phyloP scores from a whole-genome alignment of 2,113 vertebrate genomes.

The Muntiacus reevesi region DNA sequence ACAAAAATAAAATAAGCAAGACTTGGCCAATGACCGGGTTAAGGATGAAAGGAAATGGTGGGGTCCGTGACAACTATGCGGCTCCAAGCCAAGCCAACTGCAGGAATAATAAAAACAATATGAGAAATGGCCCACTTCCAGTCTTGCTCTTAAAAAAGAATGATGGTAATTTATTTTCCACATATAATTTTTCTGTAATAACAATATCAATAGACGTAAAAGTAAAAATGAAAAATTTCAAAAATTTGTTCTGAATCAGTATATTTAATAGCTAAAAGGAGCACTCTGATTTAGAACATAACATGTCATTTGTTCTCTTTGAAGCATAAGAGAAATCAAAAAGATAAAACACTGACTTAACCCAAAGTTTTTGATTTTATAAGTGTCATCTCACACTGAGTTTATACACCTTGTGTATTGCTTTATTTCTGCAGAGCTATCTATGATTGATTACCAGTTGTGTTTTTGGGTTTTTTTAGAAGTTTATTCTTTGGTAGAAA shows the following conservation, averaged over 20 bases:
- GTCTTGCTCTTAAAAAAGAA: not conserved
- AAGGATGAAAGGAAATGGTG: not conserved
- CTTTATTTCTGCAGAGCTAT: not conserved
- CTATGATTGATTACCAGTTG: not conserved
- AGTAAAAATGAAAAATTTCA: not conserved
- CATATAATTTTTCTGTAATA: not conserved
- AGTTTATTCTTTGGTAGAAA: not conserved
- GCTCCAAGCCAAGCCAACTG: not conserved
- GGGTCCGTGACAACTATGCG: not conserved
- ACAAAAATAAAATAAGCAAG: not conserved
- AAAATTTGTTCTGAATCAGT: not conserved
- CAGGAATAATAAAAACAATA: not conserved
- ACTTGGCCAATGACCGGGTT: not conserved
- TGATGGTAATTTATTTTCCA: not conserved
- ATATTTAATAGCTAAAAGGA: not conserved
- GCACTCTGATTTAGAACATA: not conserved
- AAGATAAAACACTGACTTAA: not conserved
- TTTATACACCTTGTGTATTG: not conserved
- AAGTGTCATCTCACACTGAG: not conserved
- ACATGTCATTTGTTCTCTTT: not conserved
- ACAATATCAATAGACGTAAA: not conserved
- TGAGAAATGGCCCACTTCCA: not conserved
- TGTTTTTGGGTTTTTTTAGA: not conserved
- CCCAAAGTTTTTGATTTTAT: not conserved
- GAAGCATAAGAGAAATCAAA: not conserved